Evolutionary conservation across 2,888 invertebrate species (phyloP).

Genomic region (Drosophila gaucha): DNA sequence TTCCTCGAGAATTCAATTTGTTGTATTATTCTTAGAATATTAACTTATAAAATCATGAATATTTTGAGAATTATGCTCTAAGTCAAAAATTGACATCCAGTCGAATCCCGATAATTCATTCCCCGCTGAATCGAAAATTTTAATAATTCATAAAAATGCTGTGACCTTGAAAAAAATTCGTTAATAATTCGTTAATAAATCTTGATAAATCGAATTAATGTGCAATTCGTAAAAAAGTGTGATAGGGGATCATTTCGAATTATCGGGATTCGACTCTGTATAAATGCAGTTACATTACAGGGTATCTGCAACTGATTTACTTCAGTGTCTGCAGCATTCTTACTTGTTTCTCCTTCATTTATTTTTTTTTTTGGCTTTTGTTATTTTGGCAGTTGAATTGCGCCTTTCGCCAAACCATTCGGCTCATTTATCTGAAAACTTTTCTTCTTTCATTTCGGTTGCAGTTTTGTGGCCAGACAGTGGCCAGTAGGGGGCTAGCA

Average conservation of each 20-base stretch:
- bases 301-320: not conserved
- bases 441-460: slow-evolving; percentile 68
- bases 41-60: no score
- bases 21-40: no score
- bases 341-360: slow-evolving; percentile 25
- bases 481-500: not conserved
- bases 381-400: slow-evolving; percentile 76
- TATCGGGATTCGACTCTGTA: no score
- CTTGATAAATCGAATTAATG: no score
- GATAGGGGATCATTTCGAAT: no score
- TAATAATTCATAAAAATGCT: no score
- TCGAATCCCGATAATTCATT: not conserved
- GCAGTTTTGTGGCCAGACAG: slow-evolving; percentile 35
- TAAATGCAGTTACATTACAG: slow-evolving; percentile 4
- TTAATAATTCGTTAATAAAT: no score
- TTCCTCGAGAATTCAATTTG: no score
- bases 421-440: slow-evolving; percentile 75
- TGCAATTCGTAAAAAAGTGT: no score
- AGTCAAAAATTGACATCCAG: no score
- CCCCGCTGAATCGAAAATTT: not conserved
- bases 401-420: slow-evolving; percentile 78
- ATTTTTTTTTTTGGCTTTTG: slow-evolving; percentile 48
- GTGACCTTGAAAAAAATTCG: no score
- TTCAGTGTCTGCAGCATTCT: slow-evolving; percentile 1
- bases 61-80: no score